These are phyloP conservation scores for Lagopus muta DNA, from an alignment of 2,113 vertebrate genomes.

Conservation along the genomic window DNA sequence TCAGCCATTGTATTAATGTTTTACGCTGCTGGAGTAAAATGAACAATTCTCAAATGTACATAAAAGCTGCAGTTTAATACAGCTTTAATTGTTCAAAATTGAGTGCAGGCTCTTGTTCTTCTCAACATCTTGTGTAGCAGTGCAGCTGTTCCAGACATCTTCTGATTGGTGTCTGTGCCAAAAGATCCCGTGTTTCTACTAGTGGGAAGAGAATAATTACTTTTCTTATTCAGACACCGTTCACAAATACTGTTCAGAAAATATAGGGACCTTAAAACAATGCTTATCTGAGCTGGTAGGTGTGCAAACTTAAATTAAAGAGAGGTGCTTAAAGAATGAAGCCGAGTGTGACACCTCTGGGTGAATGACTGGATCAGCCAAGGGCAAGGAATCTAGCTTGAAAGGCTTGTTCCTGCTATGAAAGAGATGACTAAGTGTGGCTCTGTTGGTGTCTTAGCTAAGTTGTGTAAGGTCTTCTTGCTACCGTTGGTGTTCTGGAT, in stretches of 20 bases:
- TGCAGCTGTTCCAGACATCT: slow-evolving; percentile 58
- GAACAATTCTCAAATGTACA: slow-evolving; percentile 47
- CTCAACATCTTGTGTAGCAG: slow-evolving; percentile 58
- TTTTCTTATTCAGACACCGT: slow-evolving; percentile 22
- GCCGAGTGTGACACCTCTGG: neutral
- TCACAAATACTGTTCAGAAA: slow-evolving; percentile 58
- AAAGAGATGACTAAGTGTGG: neutral
- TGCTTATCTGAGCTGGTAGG: neutral
- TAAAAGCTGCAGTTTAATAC: slow-evolving; percentile 54
- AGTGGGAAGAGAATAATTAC: slow-evolving; percentile 63
- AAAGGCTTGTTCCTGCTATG: neutral
- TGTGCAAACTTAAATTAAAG: neutral
- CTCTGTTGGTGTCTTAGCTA: neutral
- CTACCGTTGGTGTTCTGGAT: neutral
- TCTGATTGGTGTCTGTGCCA: slow-evolving; percentile 51
- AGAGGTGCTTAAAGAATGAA: slow-evolving; percentile 1
- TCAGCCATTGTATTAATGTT: slow-evolving; percentile 34
- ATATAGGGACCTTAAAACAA: slow-evolving; percentile 14
- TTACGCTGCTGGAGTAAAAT: slow-evolving; percentile 13
- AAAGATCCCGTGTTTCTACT: slow-evolving; percentile 54
- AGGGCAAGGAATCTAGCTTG: neutral
- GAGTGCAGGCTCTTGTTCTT: slow-evolving; percentile 53
- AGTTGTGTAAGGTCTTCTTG: slow-evolving; percentile 22
- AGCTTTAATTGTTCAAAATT: slow-evolving; percentile 67
- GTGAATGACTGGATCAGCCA: neutral